Percentiles rank a stretch among this genome's conserved stretches.
phyloP scores from a whole-genome alignment of 1,140 invertebrate genomes.

The Magallana angulata region DNA sequence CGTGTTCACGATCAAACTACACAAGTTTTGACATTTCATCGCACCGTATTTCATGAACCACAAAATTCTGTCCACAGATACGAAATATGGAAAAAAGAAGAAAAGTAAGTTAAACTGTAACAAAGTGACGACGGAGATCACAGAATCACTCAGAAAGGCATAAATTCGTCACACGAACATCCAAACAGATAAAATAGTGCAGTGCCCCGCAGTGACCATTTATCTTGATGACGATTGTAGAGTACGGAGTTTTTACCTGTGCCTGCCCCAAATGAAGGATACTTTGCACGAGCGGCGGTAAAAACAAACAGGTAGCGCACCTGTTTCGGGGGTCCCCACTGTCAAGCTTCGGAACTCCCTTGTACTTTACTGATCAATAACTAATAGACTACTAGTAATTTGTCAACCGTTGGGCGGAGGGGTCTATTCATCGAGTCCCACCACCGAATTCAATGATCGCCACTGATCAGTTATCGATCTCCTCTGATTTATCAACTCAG shows the following conservation, averaged over 20 bases:
- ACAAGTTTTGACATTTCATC: constrained; percentile 3
- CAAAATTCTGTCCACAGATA: background rate
- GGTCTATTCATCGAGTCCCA: background rate
- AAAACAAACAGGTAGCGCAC: constrained; percentile 19
- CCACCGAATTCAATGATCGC: background rate
- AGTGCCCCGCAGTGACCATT: constrained; percentile 24
- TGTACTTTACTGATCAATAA: constrained; percentile 23
- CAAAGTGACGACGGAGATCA: constrained; percentile 24
- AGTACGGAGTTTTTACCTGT: constrained; percentile 9
- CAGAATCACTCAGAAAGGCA: constrained; percentile 21
- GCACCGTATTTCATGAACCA: background rate
- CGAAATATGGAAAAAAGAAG: constrained; percentile 6
- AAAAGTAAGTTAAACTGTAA: background rate
- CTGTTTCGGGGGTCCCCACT: background rate
- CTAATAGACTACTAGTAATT: background rate
- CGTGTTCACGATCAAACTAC: background rate
- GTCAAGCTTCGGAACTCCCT: background rate
- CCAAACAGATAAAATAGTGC: constrained; percentile 28
- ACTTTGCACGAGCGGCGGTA: background rate
- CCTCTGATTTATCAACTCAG: constrained; percentile 17
- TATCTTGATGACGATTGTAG: constrained; percentile 16
- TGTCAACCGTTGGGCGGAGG: background rate
- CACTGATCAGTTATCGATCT: constrained; percentile 3
- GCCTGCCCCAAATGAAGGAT: background rate
- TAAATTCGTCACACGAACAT: constrained; percentile 33